A percentile compares a stretch with the other conserved stretches of the same genome.
Evolutionary conservation across 2,888 invertebrate genomes (phyloP).

Genomic region (Ptycholaimellus sp.): DNA sequence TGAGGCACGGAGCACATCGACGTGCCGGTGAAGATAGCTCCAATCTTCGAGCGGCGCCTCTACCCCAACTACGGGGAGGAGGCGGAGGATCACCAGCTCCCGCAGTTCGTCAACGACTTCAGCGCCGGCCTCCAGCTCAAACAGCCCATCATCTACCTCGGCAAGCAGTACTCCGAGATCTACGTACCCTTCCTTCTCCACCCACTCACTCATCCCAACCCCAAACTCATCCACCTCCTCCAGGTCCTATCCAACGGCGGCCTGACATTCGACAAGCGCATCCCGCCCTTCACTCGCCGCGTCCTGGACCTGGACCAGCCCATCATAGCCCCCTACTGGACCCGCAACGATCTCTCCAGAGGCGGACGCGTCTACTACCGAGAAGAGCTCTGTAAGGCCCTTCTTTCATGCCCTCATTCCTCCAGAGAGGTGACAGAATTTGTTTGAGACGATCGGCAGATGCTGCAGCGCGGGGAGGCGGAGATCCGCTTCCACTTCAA

Average conservation of each 20-base stretch:
- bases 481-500: constrained; percentile 7
- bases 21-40: no score
- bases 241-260: constrained; percentile 7
- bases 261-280: constrained; percentile 5
- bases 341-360: constrained; percentile 6
- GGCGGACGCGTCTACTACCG: constrained; percentile 6
- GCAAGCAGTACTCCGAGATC: neutral
- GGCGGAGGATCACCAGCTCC: constrained; percentile 5
- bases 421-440: no score
- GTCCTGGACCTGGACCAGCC: no score
- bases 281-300: no score
- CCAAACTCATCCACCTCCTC: no score
- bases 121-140: constrained; percentile 2
- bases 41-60: no score
- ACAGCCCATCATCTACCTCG: constrained; percentile 4
- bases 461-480: constrained; percentile 4
- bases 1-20: no score
- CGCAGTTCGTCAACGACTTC: constrained; percentile 3
- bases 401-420: no score
- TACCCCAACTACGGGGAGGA: constrained; percentile 4
- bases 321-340: constrained; percentile 8
- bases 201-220: no score
- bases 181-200: constrained; percentile 3
- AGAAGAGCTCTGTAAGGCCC: no score
- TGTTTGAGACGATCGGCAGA: no score